Conservation (phyloP, 2,113 vertebrate genomes). For the Corythornis cristatus region DNA sequence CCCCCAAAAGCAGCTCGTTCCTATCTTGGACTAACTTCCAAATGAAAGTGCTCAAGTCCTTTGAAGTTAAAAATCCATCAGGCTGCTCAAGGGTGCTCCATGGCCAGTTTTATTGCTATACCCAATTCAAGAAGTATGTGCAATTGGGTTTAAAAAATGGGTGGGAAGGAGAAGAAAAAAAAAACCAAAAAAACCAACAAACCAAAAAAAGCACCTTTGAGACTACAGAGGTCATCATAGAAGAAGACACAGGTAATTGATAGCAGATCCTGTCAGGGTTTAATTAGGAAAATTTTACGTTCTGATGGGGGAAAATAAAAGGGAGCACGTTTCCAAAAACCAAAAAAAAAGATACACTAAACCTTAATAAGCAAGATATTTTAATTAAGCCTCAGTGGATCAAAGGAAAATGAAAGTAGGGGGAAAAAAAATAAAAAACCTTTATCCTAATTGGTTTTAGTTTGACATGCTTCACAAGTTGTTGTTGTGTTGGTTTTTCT, state of each 20-base stretch:
- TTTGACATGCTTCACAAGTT: conserved; percentile 79
- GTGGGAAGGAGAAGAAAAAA: not conserved
- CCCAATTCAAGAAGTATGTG: conserved; percentile 70
- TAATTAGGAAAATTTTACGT: conserved; percentile 54
- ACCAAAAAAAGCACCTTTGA: conserved; percentile 69
- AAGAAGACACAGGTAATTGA: conserved; percentile 66
- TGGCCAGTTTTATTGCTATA: conserved; percentile 78
- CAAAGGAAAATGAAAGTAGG: conserved; percentile 67
- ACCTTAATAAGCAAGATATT: conserved; percentile 73
- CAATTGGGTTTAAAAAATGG: conserved; percentile 13
- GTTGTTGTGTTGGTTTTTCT: not conserved
- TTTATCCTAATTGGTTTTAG: conserved; percentile 75
- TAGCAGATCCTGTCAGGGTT: conserved; percentile 68
- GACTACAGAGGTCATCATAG: conserved; percentile 67
- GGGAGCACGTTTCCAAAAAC: conserved; percentile 50
- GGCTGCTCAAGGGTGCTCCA: conserved; percentile 71
- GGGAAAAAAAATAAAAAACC: not conserved
- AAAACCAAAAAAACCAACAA: not conserved
- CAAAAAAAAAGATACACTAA: conserved; percentile 55
- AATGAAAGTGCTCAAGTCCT: conserved; percentile 59
- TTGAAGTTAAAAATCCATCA: conserved; percentile 53
- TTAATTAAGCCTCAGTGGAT: conserved; percentile 76
- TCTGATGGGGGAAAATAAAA: conserved; percentile 57
- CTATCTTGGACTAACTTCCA: conserved; percentile 67
- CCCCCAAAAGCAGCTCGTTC: conserved; percentile 71